Evolutionary conservation across 1,140 invertebrate species (phyloP), one percentile per base, ranked within the genome.

Genomic region (Oncopodura yosiiana): DNA sequence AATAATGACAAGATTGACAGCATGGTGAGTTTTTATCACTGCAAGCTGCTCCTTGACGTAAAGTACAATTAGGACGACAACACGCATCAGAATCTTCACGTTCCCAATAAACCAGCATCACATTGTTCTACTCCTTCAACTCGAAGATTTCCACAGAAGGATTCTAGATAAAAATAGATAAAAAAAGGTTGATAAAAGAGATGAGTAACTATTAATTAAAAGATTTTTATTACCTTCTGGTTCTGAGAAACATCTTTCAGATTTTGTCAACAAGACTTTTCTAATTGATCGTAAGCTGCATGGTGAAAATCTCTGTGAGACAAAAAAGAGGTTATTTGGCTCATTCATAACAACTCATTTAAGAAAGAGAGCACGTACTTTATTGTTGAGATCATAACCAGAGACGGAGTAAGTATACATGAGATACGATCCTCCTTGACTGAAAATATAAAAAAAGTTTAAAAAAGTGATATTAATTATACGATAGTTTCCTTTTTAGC

Each of bases 361-460:
- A 49, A 50, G n/a, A 53, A 27, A 4, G 11, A 11, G 18, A 14
- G 2, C 3, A 8, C 34, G 3, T 60, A 93, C 90, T 80, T 94
- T 92, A 66, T 97, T 96, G 67, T 97, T 97, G 39, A 90, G 81
- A 69, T 97, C 92, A 69, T 94, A 95, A 3, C 94, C 94, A 69
- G 86, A 93, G 48, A 97, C 93, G 64, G 90, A 92, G 70, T 95
- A 97, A 0, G 92, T 93, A 71, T 95, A 97, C 93, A 97, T 98
- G 39, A 98, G 77, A 71, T 90, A 96, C 52, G 91, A 94, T 34
- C 94, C 94, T 16, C 91, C 90, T 34, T n/a, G n/a, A n/a, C n/a
- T n/a, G n/a, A n/a, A n/a, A n/a, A n/a, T n/a, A 41, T 8, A 41
- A 41, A 9, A 41, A 41, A 41, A 41, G 18, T 41, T 41, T 8